Evolutionary conservation across 2,113 vertebrate genomes (phyloP), one percentile per base, ranked within the genome.

Genomic region (Empidonax traillii): DNA sequence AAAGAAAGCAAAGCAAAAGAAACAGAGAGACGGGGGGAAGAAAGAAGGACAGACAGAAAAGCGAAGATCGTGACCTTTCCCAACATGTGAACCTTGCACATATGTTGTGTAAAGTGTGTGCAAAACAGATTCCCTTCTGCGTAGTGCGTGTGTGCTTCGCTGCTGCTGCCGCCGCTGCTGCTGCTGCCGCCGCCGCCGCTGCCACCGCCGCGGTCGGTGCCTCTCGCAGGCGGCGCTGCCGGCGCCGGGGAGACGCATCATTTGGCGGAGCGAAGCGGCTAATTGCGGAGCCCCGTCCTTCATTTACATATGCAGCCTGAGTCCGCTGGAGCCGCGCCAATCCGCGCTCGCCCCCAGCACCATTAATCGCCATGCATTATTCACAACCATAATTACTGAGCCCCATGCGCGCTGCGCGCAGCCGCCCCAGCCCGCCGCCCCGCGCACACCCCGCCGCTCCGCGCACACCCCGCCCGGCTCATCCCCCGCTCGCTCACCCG

Each of bases 331-430:
- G 98, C 96, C 95, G 97, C 98, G 99, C 99, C 99, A 98, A 98
- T 98, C 98, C 95, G 97, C 97, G 97, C 97, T 97, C 96, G 96
- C 97, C 97, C 97, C 96, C 96, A 87, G 95, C 97, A 98, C 98
- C 98, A 98, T 99, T 98, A 98, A 99, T 98, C 98, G 98, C 98
- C 96, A 98, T 98, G 99, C 98, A 99, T 99, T 99, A 99, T 99
- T 99, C 99, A 99, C 98, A 97, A 98, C 98, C 98, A 98, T 99
- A 99, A 99, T 99, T 99, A 98, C 98, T 96, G 98, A 98, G 98
- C 98, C 98, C 99, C 99, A 98, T 99, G 99, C 98, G 98, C 98
- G 98, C 98, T 98, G 98, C 98, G 93, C 98, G 97, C 98, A 97
- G 97, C 98, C 98, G 97, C 98, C 96, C 94, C 96, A 93, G 94